These are phyloP conservation scores for Bombus cullumanus DNA, from an alignment of 1,140 invertebrate species.

Conservation along the genomic window DNA sequence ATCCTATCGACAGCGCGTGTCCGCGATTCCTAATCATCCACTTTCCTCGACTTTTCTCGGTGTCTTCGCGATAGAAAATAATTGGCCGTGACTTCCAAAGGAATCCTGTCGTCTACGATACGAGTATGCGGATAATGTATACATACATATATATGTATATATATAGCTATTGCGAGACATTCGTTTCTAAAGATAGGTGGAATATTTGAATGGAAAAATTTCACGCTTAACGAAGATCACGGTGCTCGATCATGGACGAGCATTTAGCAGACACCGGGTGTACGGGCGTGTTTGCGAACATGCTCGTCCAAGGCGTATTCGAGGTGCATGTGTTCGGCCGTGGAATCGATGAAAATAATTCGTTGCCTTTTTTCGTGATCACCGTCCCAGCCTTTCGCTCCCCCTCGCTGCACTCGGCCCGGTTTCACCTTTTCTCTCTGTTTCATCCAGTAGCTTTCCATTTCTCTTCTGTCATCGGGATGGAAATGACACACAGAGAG, in stretches of 20 bases:
- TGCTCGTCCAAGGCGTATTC: neutral
- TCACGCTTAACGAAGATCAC: neutral
- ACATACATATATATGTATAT: fast-evolving
- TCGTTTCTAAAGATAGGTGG: too few relatives aligned
- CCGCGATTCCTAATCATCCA: neutral
- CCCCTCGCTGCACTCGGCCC: neutral
- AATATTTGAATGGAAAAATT: too few relatives aligned
- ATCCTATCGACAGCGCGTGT: neutral
- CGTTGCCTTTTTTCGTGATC: slow-evolving; percentile 75
- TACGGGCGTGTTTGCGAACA: neutral
- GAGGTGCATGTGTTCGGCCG: neutral
- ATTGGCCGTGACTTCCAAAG: too few relatives aligned
- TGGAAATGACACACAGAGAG: slow-evolving; percentile 28
- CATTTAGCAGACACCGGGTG: neutral
- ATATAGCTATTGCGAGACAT: too few relatives aligned
- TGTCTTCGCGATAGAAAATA: neutral
- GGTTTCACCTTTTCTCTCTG: neutral
- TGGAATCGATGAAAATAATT: slow-evolving; percentile 79
- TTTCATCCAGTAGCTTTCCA: slow-evolving; percentile 5
- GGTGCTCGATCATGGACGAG: neutral
- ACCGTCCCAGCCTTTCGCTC: slow-evolving; percentile 49
- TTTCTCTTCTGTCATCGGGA: slow-evolving; percentile 44
- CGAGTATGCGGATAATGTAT: too few relatives aligned
- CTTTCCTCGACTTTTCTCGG: neutral
- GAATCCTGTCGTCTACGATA: too few relatives aligned